A percentile compares a stretch with the other conserved stretches of the same genome.
These are phyloP conservation scores for Carlito syrichta DNA, from an alignment of 2,113 vertebrate genomes.

Conservation along the genomic window DNA sequence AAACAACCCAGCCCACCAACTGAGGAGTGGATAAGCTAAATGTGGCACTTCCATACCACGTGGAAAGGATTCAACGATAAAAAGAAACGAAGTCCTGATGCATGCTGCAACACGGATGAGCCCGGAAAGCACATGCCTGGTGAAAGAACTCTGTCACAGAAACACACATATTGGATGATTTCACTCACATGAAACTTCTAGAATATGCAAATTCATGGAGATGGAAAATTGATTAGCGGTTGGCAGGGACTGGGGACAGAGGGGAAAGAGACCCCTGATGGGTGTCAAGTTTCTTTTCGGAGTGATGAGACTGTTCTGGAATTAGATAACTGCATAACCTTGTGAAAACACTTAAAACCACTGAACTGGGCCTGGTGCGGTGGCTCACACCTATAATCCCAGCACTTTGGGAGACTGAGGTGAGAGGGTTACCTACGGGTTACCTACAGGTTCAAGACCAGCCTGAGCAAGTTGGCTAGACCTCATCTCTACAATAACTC, in stretches of 20 bases:
- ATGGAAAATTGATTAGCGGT: neutral
- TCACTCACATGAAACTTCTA: neutral
- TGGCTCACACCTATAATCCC: no score
- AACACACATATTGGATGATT: neutral
- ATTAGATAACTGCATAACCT: neutral
- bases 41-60: neutral
- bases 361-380: no score
- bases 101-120: neutral
- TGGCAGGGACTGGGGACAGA: neutral
- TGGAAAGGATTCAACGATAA: neutral
- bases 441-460: no score
- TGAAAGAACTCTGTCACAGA: neutral
- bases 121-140: neutral
- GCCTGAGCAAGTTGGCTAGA: no score
- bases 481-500: no score
- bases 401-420: no score
- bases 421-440: no score
- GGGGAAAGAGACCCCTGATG: neutral
- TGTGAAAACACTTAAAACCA: neutral
- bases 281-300: neutral
- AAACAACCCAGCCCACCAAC: neutral
- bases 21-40: neutral
- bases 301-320: neutral
- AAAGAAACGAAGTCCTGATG: neutral
- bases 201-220: neutral